Evolutionary conservation across 64 coral and sea anemone genomes (phyloP).

Genomic region (Montipora foliosa): DNA sequence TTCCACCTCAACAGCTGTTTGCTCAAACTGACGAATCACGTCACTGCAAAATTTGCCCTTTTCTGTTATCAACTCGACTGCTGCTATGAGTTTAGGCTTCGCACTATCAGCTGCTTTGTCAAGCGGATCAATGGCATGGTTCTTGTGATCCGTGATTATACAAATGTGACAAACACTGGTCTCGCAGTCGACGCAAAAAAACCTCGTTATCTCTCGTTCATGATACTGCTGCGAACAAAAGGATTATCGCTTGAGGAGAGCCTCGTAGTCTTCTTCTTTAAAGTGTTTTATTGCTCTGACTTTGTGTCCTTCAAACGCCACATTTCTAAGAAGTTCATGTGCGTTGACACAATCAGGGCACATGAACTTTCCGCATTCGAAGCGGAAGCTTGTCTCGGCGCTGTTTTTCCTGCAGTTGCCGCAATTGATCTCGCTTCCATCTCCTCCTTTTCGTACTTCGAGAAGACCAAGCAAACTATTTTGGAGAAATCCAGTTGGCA

Average conservation of each 20-base stretch:
- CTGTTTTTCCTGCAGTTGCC: background rate
- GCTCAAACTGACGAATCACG: background rate
- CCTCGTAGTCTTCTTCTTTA: background rate
- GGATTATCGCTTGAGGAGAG: background rate
- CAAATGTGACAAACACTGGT: constrained; percentile 9
- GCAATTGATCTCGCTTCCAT: background rate
- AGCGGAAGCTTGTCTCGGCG: constrained; percentile 13
- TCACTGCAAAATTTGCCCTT: background rate
- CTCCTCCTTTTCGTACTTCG: background rate
- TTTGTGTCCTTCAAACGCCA: background rate
- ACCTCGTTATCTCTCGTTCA: background rate
- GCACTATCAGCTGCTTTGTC: background rate
- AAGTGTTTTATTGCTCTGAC: constrained; percentile 18
- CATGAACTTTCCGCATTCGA: constrained; percentile 8
- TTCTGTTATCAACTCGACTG: background rate
- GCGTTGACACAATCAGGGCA: constrained; percentile 4
- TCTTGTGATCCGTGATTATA: background rate
- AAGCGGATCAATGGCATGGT: background rate
- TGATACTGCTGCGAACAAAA: constrained; percentile 30
- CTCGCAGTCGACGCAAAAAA: constrained; percentile 28
- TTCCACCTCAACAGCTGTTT: constrained; percentile 1
- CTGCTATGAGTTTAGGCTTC: background rate
- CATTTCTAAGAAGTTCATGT: background rate
- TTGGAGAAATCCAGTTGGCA: constrained; percentile 37
- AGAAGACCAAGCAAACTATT: constrained; percentile 46